Evolutionary conservation across 2,888 invertebrate species (phyloP).

Genomic region (Molanna angustata): DNA sequence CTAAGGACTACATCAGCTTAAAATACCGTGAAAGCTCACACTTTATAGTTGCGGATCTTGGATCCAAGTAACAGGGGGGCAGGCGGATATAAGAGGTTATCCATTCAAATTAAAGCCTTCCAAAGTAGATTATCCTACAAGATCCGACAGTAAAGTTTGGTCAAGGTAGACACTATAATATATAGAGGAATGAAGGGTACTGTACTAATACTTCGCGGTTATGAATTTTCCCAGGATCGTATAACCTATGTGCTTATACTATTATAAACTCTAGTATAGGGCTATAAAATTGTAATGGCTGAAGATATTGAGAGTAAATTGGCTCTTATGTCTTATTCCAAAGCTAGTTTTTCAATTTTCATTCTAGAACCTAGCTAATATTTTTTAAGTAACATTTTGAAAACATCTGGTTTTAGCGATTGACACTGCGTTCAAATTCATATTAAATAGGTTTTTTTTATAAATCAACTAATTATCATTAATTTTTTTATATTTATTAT

Average conservation of each 20-base stretch:
- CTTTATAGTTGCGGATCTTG: conserved; percentile 21
- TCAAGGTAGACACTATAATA: conserved; percentile 23
- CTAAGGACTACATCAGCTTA: background rate
- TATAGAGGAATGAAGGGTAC: conserved; percentile 9
- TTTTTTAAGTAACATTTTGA: too few relatives aligned
- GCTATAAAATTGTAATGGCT: conserved; percentile 9
- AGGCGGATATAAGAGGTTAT: conserved; percentile 27
- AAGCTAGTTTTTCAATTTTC: background rate
- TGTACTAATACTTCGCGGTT: conserved; percentile 13
- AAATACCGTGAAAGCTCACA: conserved; percentile 11
- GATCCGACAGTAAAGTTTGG: conserved; percentile 30
- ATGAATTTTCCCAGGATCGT: conserved; percentile 18
- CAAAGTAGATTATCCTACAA: conserved; percentile 30
- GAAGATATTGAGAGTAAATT: background rate
- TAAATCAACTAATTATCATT: too few relatives aligned
- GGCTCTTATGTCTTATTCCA: background rate
- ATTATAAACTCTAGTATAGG: background rate
- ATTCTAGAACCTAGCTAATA: too few relatives aligned
- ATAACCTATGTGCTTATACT: too few relatives aligned
- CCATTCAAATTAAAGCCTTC: conserved; percentile 32
- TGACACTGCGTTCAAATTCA: too few relatives aligned
- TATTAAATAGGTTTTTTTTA: too few relatives aligned
- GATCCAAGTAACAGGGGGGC: conserved; percentile 11
- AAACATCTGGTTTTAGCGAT: too few relatives aligned
- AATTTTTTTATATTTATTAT: too few relatives aligned